Conservation (phyloP, 2,113 vertebrate genomes). For the Phalacrocorax carbo region DNA sequence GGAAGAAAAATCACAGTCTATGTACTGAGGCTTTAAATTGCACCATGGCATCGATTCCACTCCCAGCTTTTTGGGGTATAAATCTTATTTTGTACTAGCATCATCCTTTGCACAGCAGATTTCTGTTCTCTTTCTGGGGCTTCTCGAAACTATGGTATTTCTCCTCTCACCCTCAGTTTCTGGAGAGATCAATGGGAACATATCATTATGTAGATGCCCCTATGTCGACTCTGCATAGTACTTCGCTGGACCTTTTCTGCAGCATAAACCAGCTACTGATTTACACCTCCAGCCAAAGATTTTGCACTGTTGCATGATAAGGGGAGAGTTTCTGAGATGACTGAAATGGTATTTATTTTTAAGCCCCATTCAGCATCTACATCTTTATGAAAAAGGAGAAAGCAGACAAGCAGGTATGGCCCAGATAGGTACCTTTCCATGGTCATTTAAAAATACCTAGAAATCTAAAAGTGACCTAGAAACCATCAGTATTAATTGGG, state of each 20-base stretch:
- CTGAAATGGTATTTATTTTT: neutral
- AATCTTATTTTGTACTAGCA: neutral
- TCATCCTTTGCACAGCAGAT: neutral
- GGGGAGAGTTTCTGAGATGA: neutral
- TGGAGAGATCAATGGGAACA: neutral
- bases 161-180: neutral
- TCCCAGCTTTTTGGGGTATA: neutral
- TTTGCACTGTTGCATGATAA: neutral
- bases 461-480: neutral
- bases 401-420: neutral
- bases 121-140: neutral
- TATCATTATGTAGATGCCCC: neutral
- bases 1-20: neutral
- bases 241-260: neutral
- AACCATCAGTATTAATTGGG: neutral
- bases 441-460: neutral
- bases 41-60: accelerated
- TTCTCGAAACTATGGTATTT: neutral
- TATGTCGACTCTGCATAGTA: neutral
- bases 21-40: neutral
- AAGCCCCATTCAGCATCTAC: neutral
- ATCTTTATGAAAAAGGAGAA: neutral
- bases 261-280: neutral
- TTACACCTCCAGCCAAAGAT: neutral
- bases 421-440: neutral